Conservation (phyloP, 1,140 invertebrate species). For the Sycophaga agraensis region DNA sequence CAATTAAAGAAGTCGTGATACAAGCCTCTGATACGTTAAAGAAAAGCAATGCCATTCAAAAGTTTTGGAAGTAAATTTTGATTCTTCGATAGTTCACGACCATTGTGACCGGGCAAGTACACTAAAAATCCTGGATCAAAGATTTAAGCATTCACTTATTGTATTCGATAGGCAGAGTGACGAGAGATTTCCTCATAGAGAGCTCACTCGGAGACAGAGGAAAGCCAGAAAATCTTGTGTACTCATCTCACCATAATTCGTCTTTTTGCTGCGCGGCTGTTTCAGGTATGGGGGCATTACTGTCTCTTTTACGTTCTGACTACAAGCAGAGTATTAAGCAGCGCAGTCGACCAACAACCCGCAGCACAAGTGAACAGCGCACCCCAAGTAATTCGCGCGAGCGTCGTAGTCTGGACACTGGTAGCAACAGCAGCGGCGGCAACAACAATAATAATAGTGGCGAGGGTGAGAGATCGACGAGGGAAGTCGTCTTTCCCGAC, state of each 20-base stretch:
- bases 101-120: too few relatives aligned
- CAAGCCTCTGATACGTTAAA: too few relatives aligned
- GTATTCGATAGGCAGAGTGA: not conserved
- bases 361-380: conserved; percentile 19
- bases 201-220: too few relatives aligned
- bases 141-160: too few relatives aligned
- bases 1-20: not conserved
- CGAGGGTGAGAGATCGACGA: conserved; percentile 37
- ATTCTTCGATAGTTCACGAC: too few relatives aligned
- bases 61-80: too few relatives aligned
- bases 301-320: conserved; percentile 49
- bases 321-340: conserved; percentile 36
- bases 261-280: conserved; percentile 36
- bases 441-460: conserved; percentile 21
- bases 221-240: too few relatives aligned
- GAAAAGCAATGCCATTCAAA: too few relatives aligned
- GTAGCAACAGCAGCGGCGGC: not conserved
- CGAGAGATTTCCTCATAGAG: too few relatives aligned
- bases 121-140: too few relatives aligned
- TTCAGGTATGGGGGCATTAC: conserved; percentile 52
- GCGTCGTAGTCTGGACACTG: conserved; percentile 31
- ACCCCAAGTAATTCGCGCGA: conserved; percentile 25
- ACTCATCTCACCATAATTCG: not conserved
- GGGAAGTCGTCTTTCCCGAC: conserved; percentile 54
- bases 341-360: not conserved